Evolutionary conservation across 2,113 vertebrate genomes (phyloP).

Genomic region (Neofelis nebulosa): DNA sequence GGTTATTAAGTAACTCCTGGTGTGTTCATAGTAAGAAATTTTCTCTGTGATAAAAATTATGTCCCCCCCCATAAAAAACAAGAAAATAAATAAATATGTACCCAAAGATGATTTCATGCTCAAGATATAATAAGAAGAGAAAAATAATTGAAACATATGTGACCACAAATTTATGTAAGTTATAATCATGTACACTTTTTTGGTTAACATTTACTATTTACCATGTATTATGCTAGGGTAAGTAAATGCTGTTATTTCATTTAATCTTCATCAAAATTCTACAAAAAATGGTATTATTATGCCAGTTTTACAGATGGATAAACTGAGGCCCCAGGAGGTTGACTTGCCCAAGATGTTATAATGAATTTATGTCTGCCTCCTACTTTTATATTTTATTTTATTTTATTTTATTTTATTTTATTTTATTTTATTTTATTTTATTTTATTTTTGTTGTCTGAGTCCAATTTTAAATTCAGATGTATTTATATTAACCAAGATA

Average conservation of each 20-base stretch:
- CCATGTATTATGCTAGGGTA: background rate
- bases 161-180: background rate
- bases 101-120: background rate
- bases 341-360: background rate
- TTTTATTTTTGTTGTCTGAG: background rate
- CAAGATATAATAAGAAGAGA: background rate
- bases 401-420: too few relatives aligned
- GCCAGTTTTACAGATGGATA: background rate
- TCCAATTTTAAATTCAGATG: background rate
- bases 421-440: too few relatives aligned
- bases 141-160: background rate
- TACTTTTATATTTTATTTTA: too few relatives aligned
- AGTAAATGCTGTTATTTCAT: background rate
- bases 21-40: conserved; percentile 13
- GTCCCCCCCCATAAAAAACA: background rate
- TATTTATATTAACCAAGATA: background rate
- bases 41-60: background rate
- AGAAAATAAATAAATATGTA: background rate
- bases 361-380: background rate
- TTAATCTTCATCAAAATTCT: conserved; percentile 3
- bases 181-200: background rate
- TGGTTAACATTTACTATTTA: background rate
- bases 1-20: background rate
- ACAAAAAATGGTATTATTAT: background rate
- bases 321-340: background rate